phyloP scores from a whole-genome alignment of 2,113 vertebrate species.

The Morone chrysops region DNA sequence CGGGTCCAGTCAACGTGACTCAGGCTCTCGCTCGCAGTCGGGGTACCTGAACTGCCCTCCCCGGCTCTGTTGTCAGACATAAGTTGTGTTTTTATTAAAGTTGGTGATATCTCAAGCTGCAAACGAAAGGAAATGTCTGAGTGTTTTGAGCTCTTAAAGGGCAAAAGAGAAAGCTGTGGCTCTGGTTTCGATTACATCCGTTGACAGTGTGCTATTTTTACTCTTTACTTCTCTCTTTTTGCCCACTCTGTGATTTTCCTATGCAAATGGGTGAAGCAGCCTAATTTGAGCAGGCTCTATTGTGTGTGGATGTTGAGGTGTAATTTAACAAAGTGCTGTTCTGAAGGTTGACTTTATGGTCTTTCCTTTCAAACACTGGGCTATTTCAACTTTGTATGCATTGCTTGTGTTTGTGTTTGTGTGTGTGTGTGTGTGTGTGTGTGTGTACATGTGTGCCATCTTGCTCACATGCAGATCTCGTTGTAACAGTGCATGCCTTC shows the following conservation, averaged over 20 bases:
- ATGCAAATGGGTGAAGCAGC: slow-evolving; percentile 44
- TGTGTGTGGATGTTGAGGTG: slow-evolving; percentile 55
- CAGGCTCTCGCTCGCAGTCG: slow-evolving; percentile 20
- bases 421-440: background rate
- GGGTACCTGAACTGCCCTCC: slow-evolving; percentile 56
- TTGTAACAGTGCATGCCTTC: slow-evolving; percentile 16
- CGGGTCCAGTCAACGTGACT: slow-evolving; percentile 58
- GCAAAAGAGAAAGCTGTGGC: slow-evolving; percentile 31
- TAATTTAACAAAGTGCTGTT: slow-evolving; percentile 62
- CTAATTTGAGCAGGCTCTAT: slow-evolving; percentile 50
- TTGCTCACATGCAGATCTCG: background rate
- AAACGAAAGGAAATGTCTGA: slow-evolving; percentile 35
- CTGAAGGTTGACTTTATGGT: slow-evolving; percentile 40
- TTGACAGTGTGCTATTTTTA: slow-evolving; percentile 67
- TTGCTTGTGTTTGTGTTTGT: slow-evolving; percentile 18
- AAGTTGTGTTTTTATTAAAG: slow-evolving; percentile 46
- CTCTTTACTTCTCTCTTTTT: slow-evolving; percentile 24
- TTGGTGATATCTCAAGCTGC: slow-evolving; percentile 28
- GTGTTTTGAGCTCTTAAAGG: slow-evolving; percentile 14
- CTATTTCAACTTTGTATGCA: slow-evolving; percentile 37
- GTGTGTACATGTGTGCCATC: background rate
- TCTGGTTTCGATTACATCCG: slow-evolving; percentile 64
- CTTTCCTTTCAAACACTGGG: slow-evolving; percentile 45
- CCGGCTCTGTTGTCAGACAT: slow-evolving; percentile 42
- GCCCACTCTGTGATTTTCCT: slow-evolving; percentile 51